A percentile compares a stretch with the other conserved stretches of the same genome.
phyloP scores from a whole-genome alignment of 1,140 invertebrate species.

The Drosophila sturtevanti region DNA sequence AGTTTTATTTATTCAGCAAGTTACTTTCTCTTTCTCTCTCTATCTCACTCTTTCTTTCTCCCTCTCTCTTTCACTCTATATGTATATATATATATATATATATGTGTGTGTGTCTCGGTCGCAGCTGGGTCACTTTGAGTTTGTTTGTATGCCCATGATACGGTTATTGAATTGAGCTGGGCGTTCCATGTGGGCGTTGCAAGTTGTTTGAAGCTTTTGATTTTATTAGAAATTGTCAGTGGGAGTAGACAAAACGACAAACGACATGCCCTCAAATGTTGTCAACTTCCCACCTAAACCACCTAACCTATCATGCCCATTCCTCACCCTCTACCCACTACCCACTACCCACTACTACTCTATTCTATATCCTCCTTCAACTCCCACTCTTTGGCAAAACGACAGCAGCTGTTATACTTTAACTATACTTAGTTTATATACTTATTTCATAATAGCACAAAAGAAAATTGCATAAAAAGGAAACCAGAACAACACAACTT shows the following conservation, averaged over 20 bases:
- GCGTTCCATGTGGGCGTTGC: slow-evolving; percentile 26
- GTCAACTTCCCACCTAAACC: background rate
- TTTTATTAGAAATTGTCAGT: slow-evolving; percentile 77
- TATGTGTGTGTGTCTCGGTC: slow-evolving; percentile 23
- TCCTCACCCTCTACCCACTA: background rate
- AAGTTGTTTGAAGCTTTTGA: slow-evolving; percentile 64
- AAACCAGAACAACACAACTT: background rate
- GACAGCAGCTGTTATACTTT: slow-evolving; percentile 23
- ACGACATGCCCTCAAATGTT: slow-evolving; percentile 57
- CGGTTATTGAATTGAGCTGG: slow-evolving; percentile 62
- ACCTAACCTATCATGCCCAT: background rate
- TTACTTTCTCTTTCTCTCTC: slow-evolving; percentile 39
- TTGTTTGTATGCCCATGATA: slow-evolving; percentile 52
- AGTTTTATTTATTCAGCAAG: slow-evolving; percentile 71
- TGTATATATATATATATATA: background rate
- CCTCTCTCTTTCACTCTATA: no score
- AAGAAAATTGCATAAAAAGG: slow-evolving; percentile 38
- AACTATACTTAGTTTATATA: slow-evolving; percentile 11
- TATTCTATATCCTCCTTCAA: background rate
- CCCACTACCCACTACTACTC: background rate
- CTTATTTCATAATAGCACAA: slow-evolving; percentile 43
- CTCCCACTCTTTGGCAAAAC: background rate
- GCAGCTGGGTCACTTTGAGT: slow-evolving; percentile 48
- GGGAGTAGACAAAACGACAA: slow-evolving; percentile 37
- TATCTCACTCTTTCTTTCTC: background rate